phyloP scores from a whole-genome alignment of 2,113 vertebrate species.

The Sterna hirundo region DNA sequence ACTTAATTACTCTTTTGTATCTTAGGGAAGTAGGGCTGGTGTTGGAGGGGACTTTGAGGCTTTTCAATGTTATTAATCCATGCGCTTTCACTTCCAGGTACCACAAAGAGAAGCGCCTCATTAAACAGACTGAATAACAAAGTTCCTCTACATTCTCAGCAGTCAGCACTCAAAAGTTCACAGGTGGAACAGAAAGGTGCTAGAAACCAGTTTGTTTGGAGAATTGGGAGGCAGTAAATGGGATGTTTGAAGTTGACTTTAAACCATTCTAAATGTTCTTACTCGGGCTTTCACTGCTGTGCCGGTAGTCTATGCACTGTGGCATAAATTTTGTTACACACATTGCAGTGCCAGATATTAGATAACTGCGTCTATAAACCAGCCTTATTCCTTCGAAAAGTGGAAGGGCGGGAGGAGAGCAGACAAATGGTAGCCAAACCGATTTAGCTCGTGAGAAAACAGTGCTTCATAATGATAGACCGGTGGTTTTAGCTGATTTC shows the following conservation, averaged over 20 bases:
- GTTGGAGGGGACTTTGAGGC: neutral
- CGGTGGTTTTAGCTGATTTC: neutral
- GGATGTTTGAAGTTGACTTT: neutral
- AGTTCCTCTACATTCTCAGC: constrained; percentile 80
- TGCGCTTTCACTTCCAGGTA: constrained; percentile 80
- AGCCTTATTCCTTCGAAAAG: neutral
- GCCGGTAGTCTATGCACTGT: neutral
- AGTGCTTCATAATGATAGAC: neutral
- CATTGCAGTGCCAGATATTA: neutral
- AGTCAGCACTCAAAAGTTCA: constrained; percentile 76
- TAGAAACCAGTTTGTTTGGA: constrained; percentile 48
- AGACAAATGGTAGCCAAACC: neutral
- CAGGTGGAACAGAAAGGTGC: constrained; percentile 87
- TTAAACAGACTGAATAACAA: constrained; percentile 89
- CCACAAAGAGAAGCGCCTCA: constrained; percentile 85
- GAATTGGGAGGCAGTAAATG: neutral
- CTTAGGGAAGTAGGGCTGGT: neutral
- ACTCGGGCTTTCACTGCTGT: neutral
- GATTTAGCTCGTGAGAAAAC: neutral
- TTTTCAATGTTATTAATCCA: constrained; percentile 16
- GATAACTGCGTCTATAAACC: neutral
- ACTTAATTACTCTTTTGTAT: neutral
- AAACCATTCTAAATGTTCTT: neutral
- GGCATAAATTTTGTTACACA: neutral
- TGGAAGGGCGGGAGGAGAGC: neutral